Conservation (phyloP, 2,113 vertebrate genomes). For the Anser cygnoides region DNA sequence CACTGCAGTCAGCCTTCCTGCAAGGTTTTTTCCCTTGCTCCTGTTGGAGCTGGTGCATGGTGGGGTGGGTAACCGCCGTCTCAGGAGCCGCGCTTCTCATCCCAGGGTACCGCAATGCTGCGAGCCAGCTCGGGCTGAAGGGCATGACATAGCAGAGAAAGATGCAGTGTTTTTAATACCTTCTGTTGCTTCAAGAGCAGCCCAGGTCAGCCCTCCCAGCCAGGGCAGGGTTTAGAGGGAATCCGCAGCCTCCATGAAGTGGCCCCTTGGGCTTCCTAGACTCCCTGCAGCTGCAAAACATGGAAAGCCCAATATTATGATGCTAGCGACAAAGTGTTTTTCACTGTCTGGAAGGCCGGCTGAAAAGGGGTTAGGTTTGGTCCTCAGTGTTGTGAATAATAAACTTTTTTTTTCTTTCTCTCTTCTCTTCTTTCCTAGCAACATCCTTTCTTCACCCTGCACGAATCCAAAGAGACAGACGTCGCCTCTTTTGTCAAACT, state of each 20-base stretch:
- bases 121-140: background rate
- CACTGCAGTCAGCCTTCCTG: background rate
- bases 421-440: slow-evolving; percentile 78
- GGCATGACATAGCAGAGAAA: background rate
- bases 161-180: background rate
- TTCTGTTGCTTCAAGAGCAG: background rate
- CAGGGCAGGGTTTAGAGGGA: background rate
- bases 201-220: background rate
- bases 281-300: background rate
- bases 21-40: background rate
- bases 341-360: background rate
- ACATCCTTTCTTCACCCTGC: slow-evolving; percentile 93
- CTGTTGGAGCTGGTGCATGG: accelerated
- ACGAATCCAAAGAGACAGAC: slow-evolving; percentile 96
- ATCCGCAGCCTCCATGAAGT: background rate
- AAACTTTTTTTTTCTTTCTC: background rate
- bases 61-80: background rate
- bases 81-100: background rate
- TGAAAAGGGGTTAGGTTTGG: background rate
- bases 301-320: background rate
- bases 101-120: background rate
- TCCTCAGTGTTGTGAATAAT: background rate
- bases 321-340: background rate
- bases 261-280: accelerated
- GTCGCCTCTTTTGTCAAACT: slow-evolving; percentile 95